phyloP scores from a whole-genome alignment of 1,140 invertebrate species.

The Aphelinus atriplicis region DNA sequence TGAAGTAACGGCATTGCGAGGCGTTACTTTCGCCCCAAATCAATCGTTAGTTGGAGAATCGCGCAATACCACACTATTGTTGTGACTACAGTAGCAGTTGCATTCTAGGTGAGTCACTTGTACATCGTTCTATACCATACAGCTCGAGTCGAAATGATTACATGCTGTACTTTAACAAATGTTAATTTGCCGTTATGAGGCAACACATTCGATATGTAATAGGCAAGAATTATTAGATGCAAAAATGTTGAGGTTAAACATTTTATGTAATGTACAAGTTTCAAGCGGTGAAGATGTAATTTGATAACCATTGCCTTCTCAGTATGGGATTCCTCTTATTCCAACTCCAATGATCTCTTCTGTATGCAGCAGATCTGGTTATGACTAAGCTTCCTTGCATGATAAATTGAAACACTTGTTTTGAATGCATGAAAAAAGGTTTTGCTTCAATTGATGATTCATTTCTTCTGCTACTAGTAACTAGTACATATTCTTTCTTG shows the following conservation, averaged over 20 bases:
- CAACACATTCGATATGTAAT: background rate
- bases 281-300: no score
- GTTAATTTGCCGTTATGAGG: background rate
- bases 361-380: no score
- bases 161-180: background rate
- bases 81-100: background rate
- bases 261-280: background rate
- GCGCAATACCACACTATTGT: background rate
- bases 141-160: background rate
- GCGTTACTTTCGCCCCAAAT: background rate
- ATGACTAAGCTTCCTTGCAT: no score
- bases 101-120: slow-evolving; percentile 25
- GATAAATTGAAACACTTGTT: no score
- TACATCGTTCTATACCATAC: background rate
- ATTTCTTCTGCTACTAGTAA: slow-evolving; percentile 4
- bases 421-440: no score
- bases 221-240: background rate
- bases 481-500: background rate
- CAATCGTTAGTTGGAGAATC: background rate
- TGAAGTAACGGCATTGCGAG: background rate
- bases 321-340: no score
- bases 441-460: slow-evolving; percentile 6
- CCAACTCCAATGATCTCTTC: no score
- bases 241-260: slow-evolving; percentile 23
- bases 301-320: no score